Evolutionary conservation across 2,888 invertebrate genomes (phyloP), one percentile per base, ranked within the genome.

Genomic region (Melolontha melolontha): DNA sequence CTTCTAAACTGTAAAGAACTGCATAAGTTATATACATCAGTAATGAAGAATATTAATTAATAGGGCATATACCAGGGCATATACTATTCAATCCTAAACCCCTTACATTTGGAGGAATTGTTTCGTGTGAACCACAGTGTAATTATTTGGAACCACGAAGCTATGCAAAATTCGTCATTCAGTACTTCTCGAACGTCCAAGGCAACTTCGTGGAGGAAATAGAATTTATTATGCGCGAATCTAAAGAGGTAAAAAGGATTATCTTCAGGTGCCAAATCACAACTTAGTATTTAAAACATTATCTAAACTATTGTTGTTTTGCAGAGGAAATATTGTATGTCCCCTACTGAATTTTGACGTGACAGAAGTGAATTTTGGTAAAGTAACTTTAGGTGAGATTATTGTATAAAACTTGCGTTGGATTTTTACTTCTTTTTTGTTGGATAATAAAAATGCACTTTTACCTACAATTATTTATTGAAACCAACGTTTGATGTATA

Each of bases 151-250:
- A 84, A 34, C 86, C 89, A 0, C 86, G 85, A 2, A 84, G 86
- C 41, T 83, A 84, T 69, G 84, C 85, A 44, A 82, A 85, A 7
- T 87, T 90, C 75, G 81, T 85, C 10, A 78, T 90, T 5, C 83
- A 86, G 0, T 90, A 89, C 77, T 83, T 82, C 22, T 88, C 89
- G 62, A 84, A 85, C 7, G 85, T 85, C 27, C 87, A 87, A 74
- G 90, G 90, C 47, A 84, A 86, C 8, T 90, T 88, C 76, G 83
- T 89, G 59, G 90, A 90, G 80, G 87, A 86, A 78, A 78, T 90
- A 1, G 83, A 86, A 70, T 90, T 90, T 77, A 66, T 77, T 1
- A 85, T 90, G 66, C 84, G 85, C n/a, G 89, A 89, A 73, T 88
- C 90, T 0, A 79, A 81, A 64, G 87, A 90, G 66, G 76, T 85